Base-by-base conservation (phyloP, 2,113 vertebrate genomes). In the Panurus biarmicus region DNA sequence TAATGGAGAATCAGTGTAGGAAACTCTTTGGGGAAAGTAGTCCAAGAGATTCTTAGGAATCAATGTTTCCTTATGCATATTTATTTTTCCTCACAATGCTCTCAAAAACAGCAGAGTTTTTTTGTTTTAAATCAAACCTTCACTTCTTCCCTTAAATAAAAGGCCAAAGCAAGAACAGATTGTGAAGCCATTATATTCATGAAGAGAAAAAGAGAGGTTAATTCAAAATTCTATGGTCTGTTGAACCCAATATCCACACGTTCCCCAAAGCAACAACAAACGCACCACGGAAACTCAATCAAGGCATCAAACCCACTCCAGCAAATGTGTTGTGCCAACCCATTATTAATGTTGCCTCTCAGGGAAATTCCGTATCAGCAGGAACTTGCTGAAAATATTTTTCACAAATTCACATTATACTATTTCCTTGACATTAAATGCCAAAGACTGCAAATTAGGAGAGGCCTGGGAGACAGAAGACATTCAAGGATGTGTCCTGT, bases 181-280 rank as follows among this genome's bases (percentile, higher is more conserved):
- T 93, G 72, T 13, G 26, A 94, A 95, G 85, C 87, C 40, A 90
- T 90, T 97, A 93, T 94, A 93, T 89, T 97, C 80, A 92, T 85
- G 83, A 87, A 94, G 70, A 96, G 85, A 95, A 90, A 97, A 95
- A 94, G 95, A 97, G 89, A 96, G 91, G 96, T 97, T 97, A 98
- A 97, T 97, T 97, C 95, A 97, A 96, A 96, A 95, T 97, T 94
- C 89, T 93, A 96, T 97, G 96, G 88, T 97, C 94, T 94, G 71
- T 96, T 96, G 93, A 97, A 96, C 80, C 90, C 92, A 97, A 97
- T 96, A 96, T 95, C 91, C 73, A 11, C 92, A 93, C 9, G 89
- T 97, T 95, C 96, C 96, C 95, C 96, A 97, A 96, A 98, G 96
- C 97, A 97, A 98, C 87, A 97, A 94, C 89, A 97, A 97, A 96